These are phyloP conservation scores for Pangasius krempfi DNA, from an alignment of 2,797 vertebrate genomes.

Conservation along the genomic window DNA sequence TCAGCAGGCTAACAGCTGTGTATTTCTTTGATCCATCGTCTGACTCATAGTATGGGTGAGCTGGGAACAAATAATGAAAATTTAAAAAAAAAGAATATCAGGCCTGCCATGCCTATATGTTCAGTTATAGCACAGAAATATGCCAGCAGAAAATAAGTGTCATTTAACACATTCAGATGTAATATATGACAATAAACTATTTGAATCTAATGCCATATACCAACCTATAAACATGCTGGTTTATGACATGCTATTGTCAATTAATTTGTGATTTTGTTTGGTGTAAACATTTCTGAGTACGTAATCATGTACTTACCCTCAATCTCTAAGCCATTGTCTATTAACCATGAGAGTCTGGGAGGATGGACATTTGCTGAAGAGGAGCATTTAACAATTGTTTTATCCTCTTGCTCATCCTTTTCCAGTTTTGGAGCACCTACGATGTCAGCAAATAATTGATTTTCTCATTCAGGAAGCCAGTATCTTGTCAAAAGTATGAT, in stretches of 20 bases:
- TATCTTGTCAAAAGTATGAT: neutral
- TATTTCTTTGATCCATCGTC: slow-evolving; percentile 52
- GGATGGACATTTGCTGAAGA: slow-evolving; percentile 60
- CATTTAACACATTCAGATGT: neutral
- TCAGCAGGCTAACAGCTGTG: slow-evolving; percentile 48
- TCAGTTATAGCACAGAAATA: neutral
- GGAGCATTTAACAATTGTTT: slow-evolving; percentile 64
- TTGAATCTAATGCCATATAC: neutral
- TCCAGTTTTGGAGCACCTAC: slow-evolving; percentile 67
- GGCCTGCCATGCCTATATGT: neutral
- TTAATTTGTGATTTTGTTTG: neutral
- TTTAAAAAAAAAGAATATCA: neutral
- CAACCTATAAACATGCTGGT: neutral
- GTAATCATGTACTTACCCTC: slow-evolving; percentile 61
- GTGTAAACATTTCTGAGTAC: neutral
- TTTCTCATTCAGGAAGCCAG: neutral
- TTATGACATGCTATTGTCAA: neutral
- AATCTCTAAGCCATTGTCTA: slow-evolving; percentile 65
- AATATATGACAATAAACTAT: neutral
- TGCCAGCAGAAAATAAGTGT: no score
- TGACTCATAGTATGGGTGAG: slow-evolving; percentile 11
- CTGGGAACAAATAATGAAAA: slow-evolving; percentile 61
- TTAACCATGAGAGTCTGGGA: slow-evolving; percentile 68
- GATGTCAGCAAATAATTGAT: slow-evolving; percentile 21
- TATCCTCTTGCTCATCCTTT: slow-evolving; percentile 43